Percentiles rank a stretch among this genome's conserved stretches.
phyloP scores from a whole-genome alignment of 1,140 invertebrate species.

The Octopus sinensis region DNA sequence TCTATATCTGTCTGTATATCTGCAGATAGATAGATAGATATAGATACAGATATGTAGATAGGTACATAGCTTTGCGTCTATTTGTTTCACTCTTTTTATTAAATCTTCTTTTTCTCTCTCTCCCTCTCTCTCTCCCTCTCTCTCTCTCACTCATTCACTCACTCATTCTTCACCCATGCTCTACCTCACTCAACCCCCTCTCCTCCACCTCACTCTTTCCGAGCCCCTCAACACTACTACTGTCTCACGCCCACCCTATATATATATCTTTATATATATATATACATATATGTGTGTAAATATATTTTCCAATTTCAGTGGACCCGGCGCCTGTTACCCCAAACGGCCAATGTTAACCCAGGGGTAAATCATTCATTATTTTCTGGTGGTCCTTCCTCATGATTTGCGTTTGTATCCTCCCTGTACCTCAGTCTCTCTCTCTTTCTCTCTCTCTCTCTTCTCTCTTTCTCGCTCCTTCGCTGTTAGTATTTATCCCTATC shows the following conservation, averaged over 20 bases:
- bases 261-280: constrained; percentile 1
- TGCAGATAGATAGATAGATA: no score
- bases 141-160: no score
- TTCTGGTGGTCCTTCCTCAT: background rate
- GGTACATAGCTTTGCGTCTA: no score
- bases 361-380: background rate
- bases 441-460: background rate
- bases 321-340: background rate
- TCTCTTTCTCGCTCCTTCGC: background rate
- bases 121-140: background rate
- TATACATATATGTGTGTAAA: background rate
- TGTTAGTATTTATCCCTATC: background rate
- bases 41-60: no score
- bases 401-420: background rate
- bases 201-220: background rate
- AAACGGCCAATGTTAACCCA: background rate
- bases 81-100: no score
- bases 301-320: constrained; percentile 6
- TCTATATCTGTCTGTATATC: no score
- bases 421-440: background rate
- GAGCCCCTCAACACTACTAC: background rate
- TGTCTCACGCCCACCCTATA: background rate
- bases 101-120: no score
- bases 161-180: no score
- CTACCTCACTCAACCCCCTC: no score